These are phyloP conservation scores for Phragmatobia fuliginosa DNA, from an alignment of 2,888 invertebrate genomes.

Conservation along the genomic window DNA sequence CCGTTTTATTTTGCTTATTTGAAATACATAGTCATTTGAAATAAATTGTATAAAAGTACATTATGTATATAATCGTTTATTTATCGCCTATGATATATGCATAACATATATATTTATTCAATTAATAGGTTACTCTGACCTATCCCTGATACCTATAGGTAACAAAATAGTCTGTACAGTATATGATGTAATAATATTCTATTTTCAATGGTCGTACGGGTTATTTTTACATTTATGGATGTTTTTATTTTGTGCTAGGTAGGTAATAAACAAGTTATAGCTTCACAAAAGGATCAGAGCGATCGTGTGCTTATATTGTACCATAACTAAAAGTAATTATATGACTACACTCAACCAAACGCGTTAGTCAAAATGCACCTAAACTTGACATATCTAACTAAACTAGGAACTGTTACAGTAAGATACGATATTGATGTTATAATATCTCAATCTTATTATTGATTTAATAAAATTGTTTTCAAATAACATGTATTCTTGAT, in stretches of 20 bases:
- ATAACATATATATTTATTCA: constrained; percentile 27
- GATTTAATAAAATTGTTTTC: not conserved
- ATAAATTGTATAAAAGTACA: constrained; percentile 49
- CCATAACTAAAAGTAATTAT: not conserved
- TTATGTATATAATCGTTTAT: constrained; percentile 51
- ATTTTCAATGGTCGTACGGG: not conserved
- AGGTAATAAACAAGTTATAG: not conserved
- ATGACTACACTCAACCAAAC: not conserved
- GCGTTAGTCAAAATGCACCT: constrained; percentile 77
- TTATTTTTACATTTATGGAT: not conserved
- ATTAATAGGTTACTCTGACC: constrained; percentile 20
- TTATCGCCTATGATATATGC: constrained; percentile 46
- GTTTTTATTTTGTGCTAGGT: not conserved
- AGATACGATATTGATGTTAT: constrained; percentile 26
- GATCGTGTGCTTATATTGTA: not conserved
- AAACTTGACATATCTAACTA: constrained; percentile 80
- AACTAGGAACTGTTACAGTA: constrained; percentile 75
- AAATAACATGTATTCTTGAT: not conserved
- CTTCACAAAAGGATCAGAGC: not conserved
- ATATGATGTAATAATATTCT: not conserved
- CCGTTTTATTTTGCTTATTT: constrained; percentile 21
- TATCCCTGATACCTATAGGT: not conserved
- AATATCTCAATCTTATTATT: not conserved
- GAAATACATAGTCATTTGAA: constrained; percentile 40
- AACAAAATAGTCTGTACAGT: not conserved